A percentile compares a stretch with the other conserved stretches of the same genome.
Evolutionary conservation across 1,140 invertebrate species (phyloP).

Genomic region (Trissolcus basalis): DNA sequence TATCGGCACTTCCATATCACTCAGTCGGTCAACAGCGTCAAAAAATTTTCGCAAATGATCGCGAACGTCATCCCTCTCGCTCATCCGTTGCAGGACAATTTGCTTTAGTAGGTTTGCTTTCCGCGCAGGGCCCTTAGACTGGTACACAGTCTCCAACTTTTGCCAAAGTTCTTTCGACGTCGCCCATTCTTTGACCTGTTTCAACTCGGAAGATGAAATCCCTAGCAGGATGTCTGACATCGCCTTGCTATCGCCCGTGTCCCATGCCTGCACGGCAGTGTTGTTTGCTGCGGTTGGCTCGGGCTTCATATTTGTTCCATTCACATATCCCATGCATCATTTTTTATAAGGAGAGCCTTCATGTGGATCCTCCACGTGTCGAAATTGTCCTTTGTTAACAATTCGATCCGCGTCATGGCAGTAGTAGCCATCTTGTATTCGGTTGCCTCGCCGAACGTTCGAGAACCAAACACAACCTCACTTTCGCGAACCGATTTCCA

Average conservation of each 20-base stretch:
- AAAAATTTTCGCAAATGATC: too few species aligned
- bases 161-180: not conserved
- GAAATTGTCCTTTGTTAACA: slow-evolving; percentile 23
- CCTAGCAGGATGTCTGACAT: not conserved
- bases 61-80: too few species aligned
- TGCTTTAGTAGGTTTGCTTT: not conserved
- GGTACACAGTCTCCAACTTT: not conserved
- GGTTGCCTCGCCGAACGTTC: not conserved
- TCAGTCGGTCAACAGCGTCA: slow-evolving; percentile 1
- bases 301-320: slow-evolving; percentile 4
- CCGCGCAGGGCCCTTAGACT: not conserved
- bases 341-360: slow-evolving; percentile 8
- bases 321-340: slow-evolving; percentile 15
- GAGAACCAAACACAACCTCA: not conserved
- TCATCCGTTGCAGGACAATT: too few species aligned
- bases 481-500: not conserved
- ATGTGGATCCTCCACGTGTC: slow-evolving; percentile 32
- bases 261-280: not conserved
- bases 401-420: not conserved
- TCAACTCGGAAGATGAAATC: not conserved
- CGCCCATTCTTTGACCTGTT: not conserved
- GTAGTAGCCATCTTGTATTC: slow-evolving; percentile 1
- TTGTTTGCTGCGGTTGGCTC: not conserved
- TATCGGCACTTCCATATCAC: slow-evolving; percentile 28
- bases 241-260: not conserved